Evolutionary conservation across 2,888 invertebrate species (phyloP), one percentile per base, ranked within the genome.

Genomic region (Apotomis turbidana): DNA sequence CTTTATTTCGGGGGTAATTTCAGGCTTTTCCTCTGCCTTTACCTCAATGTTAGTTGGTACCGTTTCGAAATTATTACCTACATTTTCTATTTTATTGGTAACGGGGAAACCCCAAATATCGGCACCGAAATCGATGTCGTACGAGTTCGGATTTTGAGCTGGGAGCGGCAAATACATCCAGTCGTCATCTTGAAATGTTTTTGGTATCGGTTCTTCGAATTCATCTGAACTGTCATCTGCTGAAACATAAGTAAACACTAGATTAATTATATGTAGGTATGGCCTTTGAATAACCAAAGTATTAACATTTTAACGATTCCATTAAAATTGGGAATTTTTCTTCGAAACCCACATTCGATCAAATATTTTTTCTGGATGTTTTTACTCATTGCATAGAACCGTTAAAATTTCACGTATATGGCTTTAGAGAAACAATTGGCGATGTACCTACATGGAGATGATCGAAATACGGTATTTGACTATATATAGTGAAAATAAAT

Each of bases 181-280:
- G 83, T 91, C 90, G 81, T 91, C 91, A 77, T 88, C 90, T 84
- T 85, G 85, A 76, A 82, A 82, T 83, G 82, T 85, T 75, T 82
- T 81, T 78, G 81, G 81, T 77, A 82, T 81, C 78, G 86, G 83
- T 77, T 83, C 87, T 83, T 91, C 92, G 81, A 83, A 89, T 85
- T 93, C 93, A 87, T 93, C 93, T 83, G 93, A 93, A 85, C 93
- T 93, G 87, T 92, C 90, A 83, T 90, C 91, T 93, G 92, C 91
- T 93, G 92, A 91, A 93, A 93, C 85, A 86, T 83, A 92, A 91
- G 92, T 80, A 90, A 86, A 12, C 27, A n/a, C 59, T 38, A 41
- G 41, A 41, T 41, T 6, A 41, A 41, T 0, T 2, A 27, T 27
- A 27, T 27, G 27, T 27, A 27, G 2, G 27, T 27, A 27, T 27